These are phyloP conservation scores for Tragelaphus strepsiceros DNA, from an alignment of 2,113 vertebrate species.

Conservation along the genomic window DNA sequence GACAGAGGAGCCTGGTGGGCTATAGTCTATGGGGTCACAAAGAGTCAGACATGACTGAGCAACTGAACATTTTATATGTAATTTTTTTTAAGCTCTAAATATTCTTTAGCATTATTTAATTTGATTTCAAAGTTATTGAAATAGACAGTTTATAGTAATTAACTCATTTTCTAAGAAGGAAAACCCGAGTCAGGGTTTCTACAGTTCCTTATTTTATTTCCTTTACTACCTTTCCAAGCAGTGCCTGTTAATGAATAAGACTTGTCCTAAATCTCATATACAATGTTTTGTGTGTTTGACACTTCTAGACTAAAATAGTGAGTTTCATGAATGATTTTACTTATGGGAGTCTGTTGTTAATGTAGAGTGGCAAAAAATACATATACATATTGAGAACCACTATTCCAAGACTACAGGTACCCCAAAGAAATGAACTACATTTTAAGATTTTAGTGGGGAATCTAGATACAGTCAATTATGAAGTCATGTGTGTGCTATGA, in stretches of 20 bases:
- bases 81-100: not conserved
- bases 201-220: not conserved
- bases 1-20: not conserved
- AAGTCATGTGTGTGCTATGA: not conserved
- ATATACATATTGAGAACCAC: not conserved
- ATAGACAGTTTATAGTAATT: not conserved
- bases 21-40: not conserved
- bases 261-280: not conserved
- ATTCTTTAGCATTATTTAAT: not conserved
- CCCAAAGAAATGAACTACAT: not conserved
- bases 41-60: not conserved
- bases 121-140: slow-evolving; percentile 34
- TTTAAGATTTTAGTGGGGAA: not conserved
- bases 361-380: not conserved
- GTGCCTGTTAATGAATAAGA: not conserved
- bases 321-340: slow-evolving; percentile 30
- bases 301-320: not conserved
- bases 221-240: not conserved
- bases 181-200: not conserved
- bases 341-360: not conserved
- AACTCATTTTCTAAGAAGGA: not conserved
- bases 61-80: not conserved
- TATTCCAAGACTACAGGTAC: not conserved
- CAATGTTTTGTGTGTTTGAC: not conserved
- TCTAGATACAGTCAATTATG: not conserved